Percentiles rank a stretch among this genome's conserved stretches.
phyloP scores from a whole-genome alignment of 2,113 vertebrate genomes.

The Gopherus flavomarginatus region DNA sequence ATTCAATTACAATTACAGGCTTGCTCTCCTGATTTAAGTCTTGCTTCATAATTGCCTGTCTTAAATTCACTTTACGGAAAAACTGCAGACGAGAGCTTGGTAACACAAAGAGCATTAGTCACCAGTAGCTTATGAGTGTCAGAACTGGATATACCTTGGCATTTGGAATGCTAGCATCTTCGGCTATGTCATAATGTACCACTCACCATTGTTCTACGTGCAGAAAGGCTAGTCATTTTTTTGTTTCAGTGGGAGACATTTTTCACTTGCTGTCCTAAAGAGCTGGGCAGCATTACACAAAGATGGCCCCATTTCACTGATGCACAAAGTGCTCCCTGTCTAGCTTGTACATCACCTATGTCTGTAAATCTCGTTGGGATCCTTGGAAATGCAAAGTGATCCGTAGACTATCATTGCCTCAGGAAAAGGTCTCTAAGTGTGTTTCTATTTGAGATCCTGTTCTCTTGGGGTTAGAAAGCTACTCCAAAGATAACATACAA shows the following conservation, averaged over 20 bases:
- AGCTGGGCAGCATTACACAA: conserved; percentile 71
- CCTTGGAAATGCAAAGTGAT: conserved; percentile 53
- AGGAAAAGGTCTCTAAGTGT: conserved; percentile 60
- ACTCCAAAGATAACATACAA: conserved; percentile 50
- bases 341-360: conserved; percentile 27
- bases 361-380: background rate
- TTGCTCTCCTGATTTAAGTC: conserved; percentile 64
- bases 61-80: conserved; percentile 59
- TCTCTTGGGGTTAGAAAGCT: conserved; percentile 57
- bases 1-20: conserved; percentile 56
- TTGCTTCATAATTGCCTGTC: conserved; percentile 58
- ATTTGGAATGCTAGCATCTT: background rate
- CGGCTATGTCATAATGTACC: conserved; percentile 51
- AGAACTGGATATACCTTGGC: background rate
- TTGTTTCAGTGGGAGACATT: conserved; percentile 58
- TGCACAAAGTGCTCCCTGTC: background rate
- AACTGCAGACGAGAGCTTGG: conserved; percentile 34
- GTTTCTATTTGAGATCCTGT: conserved; percentile 37
- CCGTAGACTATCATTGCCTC: conserved; percentile 40
- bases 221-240: conserved; percentile 63
- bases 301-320: conserved; percentile 47
- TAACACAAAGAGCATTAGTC: conserved; percentile 69
- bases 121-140: conserved; percentile 37
- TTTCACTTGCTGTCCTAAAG: conserved; percentile 61
- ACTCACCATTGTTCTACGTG: conserved; percentile 59